Evolutionary conservation across 2,113 vertebrate species (phyloP).

Genomic region (Pachypanchax playfairii): DNA sequence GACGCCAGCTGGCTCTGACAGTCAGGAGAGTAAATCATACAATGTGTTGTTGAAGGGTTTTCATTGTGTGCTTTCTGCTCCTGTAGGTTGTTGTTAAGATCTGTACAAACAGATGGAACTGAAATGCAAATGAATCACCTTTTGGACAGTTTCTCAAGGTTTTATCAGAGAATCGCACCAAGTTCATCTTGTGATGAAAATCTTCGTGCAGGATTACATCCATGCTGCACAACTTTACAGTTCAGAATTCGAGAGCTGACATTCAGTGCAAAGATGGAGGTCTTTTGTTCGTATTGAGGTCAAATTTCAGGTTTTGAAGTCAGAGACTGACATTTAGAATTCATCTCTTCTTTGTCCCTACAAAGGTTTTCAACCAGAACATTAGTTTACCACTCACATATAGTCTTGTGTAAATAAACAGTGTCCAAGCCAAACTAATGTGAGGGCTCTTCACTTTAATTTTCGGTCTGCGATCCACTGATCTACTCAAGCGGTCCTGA

Average conservation of each 20-base stretch:
- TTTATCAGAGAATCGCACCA: not conserved
- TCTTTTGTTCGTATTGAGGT: not conserved
- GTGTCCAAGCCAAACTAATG: not conserved
- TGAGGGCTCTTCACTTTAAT: not conserved
- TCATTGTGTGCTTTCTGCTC: constrained; percentile 1
- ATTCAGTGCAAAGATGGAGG: not conserved
- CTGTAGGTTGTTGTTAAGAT: not conserved
- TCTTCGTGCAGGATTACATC: not conserved
- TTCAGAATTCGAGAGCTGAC: not conserved
- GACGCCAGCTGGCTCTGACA: constrained; percentile 25
- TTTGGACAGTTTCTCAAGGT: not conserved
- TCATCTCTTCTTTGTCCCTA: not conserved
- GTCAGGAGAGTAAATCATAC: constrained; percentile 22
- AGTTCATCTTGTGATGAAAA: not conserved
- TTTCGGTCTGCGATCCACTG: no score
- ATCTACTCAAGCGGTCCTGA: no score
- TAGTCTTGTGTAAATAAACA: not conserved
- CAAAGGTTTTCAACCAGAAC: not conserved
- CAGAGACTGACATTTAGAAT: not conserved
- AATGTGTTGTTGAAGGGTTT: constrained; percentile 12
- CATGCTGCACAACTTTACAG: not conserved
- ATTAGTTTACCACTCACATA: not conserved
- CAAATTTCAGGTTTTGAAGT: not conserved
- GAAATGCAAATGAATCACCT: not conserved
- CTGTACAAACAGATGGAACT: constrained; percentile 2